Evolutionary conservation across 2,888 invertebrate species (phyloP), one percentile per base, ranked within the genome.

Genomic region (Standfussiana lucernea): DNA sequence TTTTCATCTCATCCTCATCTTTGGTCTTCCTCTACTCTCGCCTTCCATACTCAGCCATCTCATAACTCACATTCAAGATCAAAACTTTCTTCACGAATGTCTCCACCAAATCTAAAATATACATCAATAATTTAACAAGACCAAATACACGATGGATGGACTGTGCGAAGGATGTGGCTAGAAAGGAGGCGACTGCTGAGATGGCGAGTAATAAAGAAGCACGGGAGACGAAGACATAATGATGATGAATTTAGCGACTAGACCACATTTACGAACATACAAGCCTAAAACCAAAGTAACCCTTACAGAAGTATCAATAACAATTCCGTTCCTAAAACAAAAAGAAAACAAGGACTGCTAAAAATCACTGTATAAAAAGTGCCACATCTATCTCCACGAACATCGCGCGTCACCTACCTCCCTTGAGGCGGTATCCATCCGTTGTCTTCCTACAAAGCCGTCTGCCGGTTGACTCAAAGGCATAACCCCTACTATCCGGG

Each of bases 381-480:
- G 65, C 86, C 91, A 65, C 76, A 84, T 91, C 89, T 53, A 83
- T 47, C 66, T 32, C 65, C 67, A 83, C 45, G 32, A 24, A 35
- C 67, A 74, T 89, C 87, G 35, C 8, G n/a, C n/a, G 28, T 18
- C 40, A 40, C 40, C 15, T n/a, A 42, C 64, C 68, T 77, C 80
- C 90, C 89, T 82, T 64, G 82, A 83, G 89, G 89, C 84, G 68
- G 62, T 83, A 86, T 87, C 88, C 86, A 86, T 88, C 86, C 87
- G 86, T 84, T 84, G 86, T 85, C 87, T 86, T 84, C 45, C 67
- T 76, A 89, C 91, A 90, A 87, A 91, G 90, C 88, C 82, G 85
- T 45, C 79, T 78, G 81, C 82, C 84, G 86, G 88, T 87, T 85
- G 87, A 87, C 91, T 90, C 91, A 89, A 90, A 90, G 90, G 91